Conservation (phyloP, 2,113 vertebrate genomes). For the Phrynosoma blainvillii region DNA sequence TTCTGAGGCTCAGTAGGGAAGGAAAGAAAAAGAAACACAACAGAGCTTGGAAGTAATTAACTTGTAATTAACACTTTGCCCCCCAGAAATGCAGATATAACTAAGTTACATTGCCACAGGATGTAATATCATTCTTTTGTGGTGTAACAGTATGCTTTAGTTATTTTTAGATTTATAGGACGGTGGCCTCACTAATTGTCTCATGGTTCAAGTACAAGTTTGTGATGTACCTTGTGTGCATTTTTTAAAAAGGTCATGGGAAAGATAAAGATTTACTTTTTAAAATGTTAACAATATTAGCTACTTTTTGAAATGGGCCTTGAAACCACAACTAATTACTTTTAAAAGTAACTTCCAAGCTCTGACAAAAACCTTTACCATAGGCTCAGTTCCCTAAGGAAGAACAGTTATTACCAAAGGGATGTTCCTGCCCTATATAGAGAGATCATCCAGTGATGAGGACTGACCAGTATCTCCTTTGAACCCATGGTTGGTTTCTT, state of each 20-base stretch:
- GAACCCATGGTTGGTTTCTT: not conserved
- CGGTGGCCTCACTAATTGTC: too few species aligned
- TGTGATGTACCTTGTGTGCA: too few species aligned
- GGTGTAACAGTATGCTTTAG: too few species aligned
- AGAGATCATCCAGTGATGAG: not conserved
- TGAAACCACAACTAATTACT: not conserved
- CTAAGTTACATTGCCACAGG: not conserved
- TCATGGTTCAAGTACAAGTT: too few species aligned
- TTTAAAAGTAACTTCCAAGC: not conserved
- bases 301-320: not conserved
- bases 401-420: not conserved
- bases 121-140: not conserved
- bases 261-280: too few species aligned
- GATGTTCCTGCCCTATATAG: not conserved
- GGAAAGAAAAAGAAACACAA: not conserved
- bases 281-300: too few species aligned
- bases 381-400: not conserved
- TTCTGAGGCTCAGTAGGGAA: not conserved
- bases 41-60: not conserved
- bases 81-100: not conserved
- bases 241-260: too few species aligned
- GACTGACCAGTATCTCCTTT: not conserved
- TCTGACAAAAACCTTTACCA: not conserved
- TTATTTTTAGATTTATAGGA: not conserved
- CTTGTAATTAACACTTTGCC: not conserved